A percentile compares a stretch with the other conserved stretches of the same genome.
Evolutionary conservation across 1,140 invertebrate genomes (phyloP).

Genomic region (Melanaphis sacchari): DNA sequence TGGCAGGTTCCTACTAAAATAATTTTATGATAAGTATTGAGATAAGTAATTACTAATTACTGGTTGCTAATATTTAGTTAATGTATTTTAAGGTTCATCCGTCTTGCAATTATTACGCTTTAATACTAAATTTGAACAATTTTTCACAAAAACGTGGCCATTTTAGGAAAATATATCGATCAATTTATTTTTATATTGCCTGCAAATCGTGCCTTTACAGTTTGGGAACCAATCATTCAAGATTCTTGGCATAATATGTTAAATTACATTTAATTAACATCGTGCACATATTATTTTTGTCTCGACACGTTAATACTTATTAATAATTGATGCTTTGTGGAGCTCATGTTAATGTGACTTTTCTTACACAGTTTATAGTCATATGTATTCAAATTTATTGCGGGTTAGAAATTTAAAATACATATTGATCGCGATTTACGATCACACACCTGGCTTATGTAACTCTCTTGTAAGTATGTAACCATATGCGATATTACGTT

Average conservation of each 20-base stretch:
- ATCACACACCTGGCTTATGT: not conserved
- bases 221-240: constrained; percentile 25
- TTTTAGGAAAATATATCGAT: not conserved
- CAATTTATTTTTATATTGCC: not conserved
- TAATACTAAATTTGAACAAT: not conserved
- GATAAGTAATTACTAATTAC: not conserved
- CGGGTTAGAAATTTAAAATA: not conserved
- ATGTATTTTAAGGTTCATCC: not conserved
- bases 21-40: not conserved
- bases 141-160: not conserved
- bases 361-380: not conserved
- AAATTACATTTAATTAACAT: constrained; percentile 11
- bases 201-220: not conserved
- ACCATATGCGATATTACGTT: not conserved
- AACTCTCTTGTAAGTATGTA: not conserved
- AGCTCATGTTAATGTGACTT: not conserved
- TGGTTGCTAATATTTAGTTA: not conserved
- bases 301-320: not conserved
- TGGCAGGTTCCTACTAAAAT: not conserved
- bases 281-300: constrained; percentile 12
- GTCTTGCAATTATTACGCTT: not conserved
- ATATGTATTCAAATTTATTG: not conserved
- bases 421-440: not conserved
- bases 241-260: not conserved
- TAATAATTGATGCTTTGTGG: not conserved